Percentiles rank a stretch among this genome's conserved stretches.
These are phyloP conservation scores for Hyperoplus lanceolatus DNA, from an alignment of 2,797 vertebrate species.

Conservation along the genomic window DNA sequence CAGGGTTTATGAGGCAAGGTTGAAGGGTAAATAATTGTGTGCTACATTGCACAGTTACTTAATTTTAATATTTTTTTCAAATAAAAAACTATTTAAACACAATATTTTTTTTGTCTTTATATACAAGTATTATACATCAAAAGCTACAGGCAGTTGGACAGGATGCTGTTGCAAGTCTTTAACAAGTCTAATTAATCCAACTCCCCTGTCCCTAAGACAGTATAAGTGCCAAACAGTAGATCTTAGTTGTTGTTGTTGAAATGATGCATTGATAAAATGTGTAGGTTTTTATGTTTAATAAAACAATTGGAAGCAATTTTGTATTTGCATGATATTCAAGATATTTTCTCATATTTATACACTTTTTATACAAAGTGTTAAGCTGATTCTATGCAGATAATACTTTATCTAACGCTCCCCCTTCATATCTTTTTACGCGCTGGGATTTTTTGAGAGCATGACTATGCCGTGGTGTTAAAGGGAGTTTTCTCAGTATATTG, in stretches of 20 bases:
- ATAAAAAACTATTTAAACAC: no score
- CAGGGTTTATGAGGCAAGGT: conserved; percentile 33
- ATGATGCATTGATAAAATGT: background rate
- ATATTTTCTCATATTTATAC: background rate
- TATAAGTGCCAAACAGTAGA: background rate
- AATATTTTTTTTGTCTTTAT: no score
- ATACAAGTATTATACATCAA: conserved; percentile 12
- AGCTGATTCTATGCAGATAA: conserved; percentile 5
- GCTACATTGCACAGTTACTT: background rate
- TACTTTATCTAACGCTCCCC: no score
- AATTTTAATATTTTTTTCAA: no score
- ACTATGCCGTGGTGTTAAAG: conserved; percentile 34
- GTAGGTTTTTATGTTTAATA: background rate
- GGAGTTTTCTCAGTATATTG: conserved; percentile 54
- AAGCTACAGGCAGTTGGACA: background rate
- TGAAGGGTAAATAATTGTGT: background rate
- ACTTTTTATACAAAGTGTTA: background rate
- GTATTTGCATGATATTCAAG: background rate
- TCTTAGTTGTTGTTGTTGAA: background rate
- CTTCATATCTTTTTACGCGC: no score
- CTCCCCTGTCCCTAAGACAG: background rate
- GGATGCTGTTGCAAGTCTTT: background rate
- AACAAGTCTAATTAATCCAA: background rate
- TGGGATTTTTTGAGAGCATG: background rate
- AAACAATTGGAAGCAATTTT: background rate